A percentile compares a stretch with the other conserved stretches of the same genome.
Conservation (phyloP, 2,113 vertebrate genomes). For the Okapia johnstoni region DNA sequence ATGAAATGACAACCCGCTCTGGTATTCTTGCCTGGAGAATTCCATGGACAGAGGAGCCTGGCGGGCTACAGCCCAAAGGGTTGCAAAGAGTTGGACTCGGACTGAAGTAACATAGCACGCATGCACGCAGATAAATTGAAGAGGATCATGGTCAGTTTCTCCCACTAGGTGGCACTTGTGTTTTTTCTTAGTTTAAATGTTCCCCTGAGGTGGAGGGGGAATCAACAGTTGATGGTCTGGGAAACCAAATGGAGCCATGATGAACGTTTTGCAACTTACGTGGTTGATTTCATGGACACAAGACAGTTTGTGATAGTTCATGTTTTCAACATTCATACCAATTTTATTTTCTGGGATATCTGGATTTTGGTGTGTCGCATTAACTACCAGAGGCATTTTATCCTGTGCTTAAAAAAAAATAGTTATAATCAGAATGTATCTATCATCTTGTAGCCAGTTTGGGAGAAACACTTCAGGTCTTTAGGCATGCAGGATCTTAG, state of each 20-base stretch:
- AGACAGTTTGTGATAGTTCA: not conserved
- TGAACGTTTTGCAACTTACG: not conserved
- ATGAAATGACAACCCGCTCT: not conserved
- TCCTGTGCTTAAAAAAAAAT: not conserved
- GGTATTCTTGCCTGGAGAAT: not conserved
- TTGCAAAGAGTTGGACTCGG: not conserved
- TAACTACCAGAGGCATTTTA: not conserved
- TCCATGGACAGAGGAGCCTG: not conserved
- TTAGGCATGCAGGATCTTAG: not conserved
- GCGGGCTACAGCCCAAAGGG: not conserved
- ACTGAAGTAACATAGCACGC: accelerated
- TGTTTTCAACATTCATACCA: not conserved
- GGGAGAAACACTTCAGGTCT: not conserved
- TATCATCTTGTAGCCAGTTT: not conserved
- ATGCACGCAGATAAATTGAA: accelerated
- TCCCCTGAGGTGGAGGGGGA: accelerated
- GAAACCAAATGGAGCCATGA: not conserved
- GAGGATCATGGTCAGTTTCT: accelerated
- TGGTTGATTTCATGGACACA: not conserved
- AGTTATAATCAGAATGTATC: not conserved
- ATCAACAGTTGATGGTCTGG: not conserved
- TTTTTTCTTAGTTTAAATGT: not conserved
- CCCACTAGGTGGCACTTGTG: not conserved
- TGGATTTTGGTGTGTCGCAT: not conserved
- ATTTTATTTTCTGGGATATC: not conserved